Evolutionary conservation across 2,888 invertebrate genomes (phyloP).

Genomic region (Scaptomyza parva): DNA sequence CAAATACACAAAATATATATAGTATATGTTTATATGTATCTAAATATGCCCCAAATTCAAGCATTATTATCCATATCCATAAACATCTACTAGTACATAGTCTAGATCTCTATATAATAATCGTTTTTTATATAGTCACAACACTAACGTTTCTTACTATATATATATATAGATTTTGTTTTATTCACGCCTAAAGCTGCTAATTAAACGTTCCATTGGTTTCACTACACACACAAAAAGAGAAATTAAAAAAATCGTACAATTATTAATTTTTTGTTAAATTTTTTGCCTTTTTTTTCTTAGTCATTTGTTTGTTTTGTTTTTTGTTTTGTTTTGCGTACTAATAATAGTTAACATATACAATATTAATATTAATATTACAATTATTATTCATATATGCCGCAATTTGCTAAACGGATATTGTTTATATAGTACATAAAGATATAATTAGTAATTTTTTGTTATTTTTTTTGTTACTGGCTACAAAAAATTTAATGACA

Average conservation of each 20-base stretch:
- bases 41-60: slow-evolving; percentile 1
- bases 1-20: slow-evolving; percentile 18
- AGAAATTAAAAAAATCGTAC: slow-evolving; percentile 30
- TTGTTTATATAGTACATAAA: slow-evolving; percentile 33
- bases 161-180: too few species aligned
- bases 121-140: slow-evolving; percentile 64
- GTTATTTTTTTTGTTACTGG: slow-evolving; percentile 50
- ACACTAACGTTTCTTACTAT: slow-evolving; percentile 75
- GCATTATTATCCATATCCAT: slow-evolving; percentile 16
- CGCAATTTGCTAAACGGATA: slow-evolving; percentile 15
- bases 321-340: slow-evolving; percentile 42
- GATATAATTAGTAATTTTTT: slow-evolving; percentile 34
- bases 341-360: slow-evolving; percentile 71
- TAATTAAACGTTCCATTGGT: slow-evolving; percentile 37
- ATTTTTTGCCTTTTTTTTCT: slow-evolving; percentile 49
- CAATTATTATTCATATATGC: slow-evolving; percentile 32
- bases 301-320: slow-evolving; percentile 39
- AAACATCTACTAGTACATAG: slow-evolving; percentile 27
- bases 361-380: slow-evolving; percentile 12
- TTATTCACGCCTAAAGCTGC: slow-evolving; percentile 56
- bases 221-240: slow-evolving; percentile 38
- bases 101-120: slow-evolving; percentile 44
- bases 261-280: slow-evolving; percentile 4
- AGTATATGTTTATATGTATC: slow-evolving; percentile 23
- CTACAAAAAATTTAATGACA: slow-evolving; percentile 66